phyloP scores from a whole-genome alignment of 1,140 invertebrate genomes.

The Neodiprion fabricii region DNA sequence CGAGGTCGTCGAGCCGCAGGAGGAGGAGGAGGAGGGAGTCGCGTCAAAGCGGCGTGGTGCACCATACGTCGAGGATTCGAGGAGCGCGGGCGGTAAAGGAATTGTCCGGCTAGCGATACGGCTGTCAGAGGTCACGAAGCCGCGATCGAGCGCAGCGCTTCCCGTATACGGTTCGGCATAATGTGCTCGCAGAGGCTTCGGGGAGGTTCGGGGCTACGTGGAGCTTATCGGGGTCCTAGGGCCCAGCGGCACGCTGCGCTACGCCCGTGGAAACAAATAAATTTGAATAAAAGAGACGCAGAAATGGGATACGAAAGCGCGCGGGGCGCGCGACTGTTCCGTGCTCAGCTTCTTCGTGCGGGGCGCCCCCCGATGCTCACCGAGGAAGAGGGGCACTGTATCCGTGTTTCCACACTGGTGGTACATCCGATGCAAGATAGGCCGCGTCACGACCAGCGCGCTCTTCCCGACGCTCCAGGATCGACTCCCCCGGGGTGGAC shows the following conservation, averaged over 20 bases:
- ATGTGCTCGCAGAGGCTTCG: not conserved
- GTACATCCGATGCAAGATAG: conserved; percentile 60
- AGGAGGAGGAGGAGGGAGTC: too few relatives aligned
- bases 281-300: conserved; percentile 7
- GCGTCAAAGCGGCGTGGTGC: not conserved
- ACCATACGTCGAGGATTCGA: too few relatives aligned
- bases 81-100: not conserved
- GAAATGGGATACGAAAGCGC: not conserved
- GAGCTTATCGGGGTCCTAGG: not conserved
- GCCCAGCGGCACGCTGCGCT: not conserved
- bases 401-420: conserved; percentile 59
- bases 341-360: not conserved
- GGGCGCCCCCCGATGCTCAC: not conserved
- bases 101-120: not conserved
- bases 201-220: not conserved
- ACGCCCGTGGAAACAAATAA: conserved; percentile 1
- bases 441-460: conserved; percentile 54
- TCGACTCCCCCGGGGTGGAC: not conserved
- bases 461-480: conserved; percentile 35
- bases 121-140: not conserved
- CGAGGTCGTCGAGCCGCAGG: not conserved
- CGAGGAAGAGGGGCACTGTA: conserved; percentile 39
- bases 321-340: not conserved
- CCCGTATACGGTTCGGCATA: not conserved
- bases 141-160: not conserved